A percentile compares a stretch with the other conserved stretches of the same genome.
phyloP scores from a whole-genome alignment of 2,888 invertebrate genomes.

The Pherbina coryleti region DNA sequence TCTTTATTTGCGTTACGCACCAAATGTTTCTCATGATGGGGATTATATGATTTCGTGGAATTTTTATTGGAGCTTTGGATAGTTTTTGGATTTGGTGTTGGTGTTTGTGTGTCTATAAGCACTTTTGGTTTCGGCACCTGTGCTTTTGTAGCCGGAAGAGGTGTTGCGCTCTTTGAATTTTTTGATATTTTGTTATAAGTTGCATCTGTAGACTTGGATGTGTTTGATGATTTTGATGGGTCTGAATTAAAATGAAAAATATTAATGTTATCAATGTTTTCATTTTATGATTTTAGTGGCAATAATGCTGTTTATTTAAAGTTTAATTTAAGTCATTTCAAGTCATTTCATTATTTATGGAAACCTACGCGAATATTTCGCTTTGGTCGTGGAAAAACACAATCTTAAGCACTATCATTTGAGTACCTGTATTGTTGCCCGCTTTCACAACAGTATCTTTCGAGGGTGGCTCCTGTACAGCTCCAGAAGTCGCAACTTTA shows the following conservation, averaged over 20 bases:
- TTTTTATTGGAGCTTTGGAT: neutral
- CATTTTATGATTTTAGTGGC: no score
- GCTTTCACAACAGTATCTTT: neutral
- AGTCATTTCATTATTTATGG: no score
- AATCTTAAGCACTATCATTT: no score
- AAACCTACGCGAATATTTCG: no score
- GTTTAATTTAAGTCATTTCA: no score
- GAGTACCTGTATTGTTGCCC: no score
- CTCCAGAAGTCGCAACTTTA: neutral
- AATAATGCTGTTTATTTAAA: no score
- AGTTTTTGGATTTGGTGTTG: neutral
- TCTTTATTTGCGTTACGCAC: conserved; percentile 46
- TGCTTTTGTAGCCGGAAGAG: no score
- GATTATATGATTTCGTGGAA: neutral
- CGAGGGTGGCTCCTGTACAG: neutral
- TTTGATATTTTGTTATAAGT: no score
- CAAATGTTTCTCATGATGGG: neutral
- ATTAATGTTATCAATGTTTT: no score
- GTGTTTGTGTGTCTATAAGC: neutral
- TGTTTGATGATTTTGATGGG: neutral
- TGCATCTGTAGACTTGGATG: neutral
- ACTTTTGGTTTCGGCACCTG: neutral
- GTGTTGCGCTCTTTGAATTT: no score
- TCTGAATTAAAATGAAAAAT: neutral
- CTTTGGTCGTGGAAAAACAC: no score